Evolutionary conservation across 2,888 invertebrate species (phyloP), one percentile per base, ranked within the genome.

Genomic region (Mythimna loreyi): DNA sequence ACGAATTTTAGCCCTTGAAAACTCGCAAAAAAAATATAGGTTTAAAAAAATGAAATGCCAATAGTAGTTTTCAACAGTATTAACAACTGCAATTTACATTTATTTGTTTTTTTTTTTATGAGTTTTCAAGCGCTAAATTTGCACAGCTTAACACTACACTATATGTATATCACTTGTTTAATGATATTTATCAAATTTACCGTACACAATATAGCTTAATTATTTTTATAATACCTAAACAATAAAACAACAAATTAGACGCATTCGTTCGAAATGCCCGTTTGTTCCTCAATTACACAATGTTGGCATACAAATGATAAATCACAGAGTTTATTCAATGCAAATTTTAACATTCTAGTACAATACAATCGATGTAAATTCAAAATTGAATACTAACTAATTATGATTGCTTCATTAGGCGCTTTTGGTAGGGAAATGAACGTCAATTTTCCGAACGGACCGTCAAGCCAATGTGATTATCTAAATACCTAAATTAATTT

Each of bases 391-490:
- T 65, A 69, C 60, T 63, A 67, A 82, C 47, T 77, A 67, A 79
- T 79, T 80, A 72, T 80, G 57, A 72, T 72, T 73, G 78, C 73
- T 78, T 79, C 70, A 72, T 83, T 72, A 78, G 65, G 40, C 59
- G 50, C 60, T 75, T 79, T 73, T 60, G 53, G 50, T 16, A 59
- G 53, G 55, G 60, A 72, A 80, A 65, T 70, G 25, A 62, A 72
- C 56, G 55, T 59, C 30, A 78, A 76, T 72, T 81, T 78, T 72
- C 50, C 57, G 59, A 61, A 50, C 68, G 43, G 3, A 4, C 52
- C 28, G 50, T 40, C 67, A 61, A 21, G 13, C 6, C 28, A 52
- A 45, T 65, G 57, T 63, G 49, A 63, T 75, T 67, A 78, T 71
- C 62, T 65, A 72, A 72, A 67, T 78, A 68, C 58, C 28, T 16